Evolutionary conservation across 2,888 invertebrate genomes (phyloP).

Genomic region (Thymelicus sylvestris): DNA sequence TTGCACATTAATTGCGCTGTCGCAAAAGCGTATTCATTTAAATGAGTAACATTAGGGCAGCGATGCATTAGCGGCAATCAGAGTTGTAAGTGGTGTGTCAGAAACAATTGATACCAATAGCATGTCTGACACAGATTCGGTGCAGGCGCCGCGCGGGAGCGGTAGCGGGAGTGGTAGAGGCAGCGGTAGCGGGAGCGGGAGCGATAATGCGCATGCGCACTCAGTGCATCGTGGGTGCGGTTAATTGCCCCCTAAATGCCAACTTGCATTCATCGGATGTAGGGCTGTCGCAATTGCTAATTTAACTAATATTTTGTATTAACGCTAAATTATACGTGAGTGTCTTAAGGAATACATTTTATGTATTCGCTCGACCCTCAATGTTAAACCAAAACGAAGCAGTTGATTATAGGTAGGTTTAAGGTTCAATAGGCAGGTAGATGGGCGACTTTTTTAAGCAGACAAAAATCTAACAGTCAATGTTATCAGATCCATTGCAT

Average conservation of each 20-base stretch:
- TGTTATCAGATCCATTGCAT: no score
- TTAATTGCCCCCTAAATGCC: conserved; percentile 34
- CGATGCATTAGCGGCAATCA: conserved; percentile 8
- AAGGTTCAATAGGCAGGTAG: no score
- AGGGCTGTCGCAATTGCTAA: not conserved
- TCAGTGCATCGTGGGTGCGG: conserved; percentile 19
- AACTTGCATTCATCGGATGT: conserved; percentile 25
- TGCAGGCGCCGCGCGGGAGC: not conserved
- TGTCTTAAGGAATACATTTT: no score
- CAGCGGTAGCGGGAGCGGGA: not conserved
- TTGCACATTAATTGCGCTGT: conserved; percentile 1
- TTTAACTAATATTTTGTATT: no score
- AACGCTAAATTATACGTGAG: no score
- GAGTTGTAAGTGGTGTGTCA: conserved; percentile 15
- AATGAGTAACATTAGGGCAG: not conserved
- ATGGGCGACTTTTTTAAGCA: no score
- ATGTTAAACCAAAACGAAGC: no score
- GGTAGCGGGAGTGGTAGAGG: not conserved
- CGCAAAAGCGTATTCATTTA: not conserved
- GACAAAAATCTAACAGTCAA: no score
- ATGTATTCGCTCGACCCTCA: no score
- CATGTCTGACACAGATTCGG: conserved; percentile 4
- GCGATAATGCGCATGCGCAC: conserved; percentile 18
- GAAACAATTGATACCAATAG: conserved; percentile 21
- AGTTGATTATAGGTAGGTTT: no score